Evolutionary conservation across 2,888 invertebrate species (phyloP).

Genomic region (Cetonia aurata): DNA sequence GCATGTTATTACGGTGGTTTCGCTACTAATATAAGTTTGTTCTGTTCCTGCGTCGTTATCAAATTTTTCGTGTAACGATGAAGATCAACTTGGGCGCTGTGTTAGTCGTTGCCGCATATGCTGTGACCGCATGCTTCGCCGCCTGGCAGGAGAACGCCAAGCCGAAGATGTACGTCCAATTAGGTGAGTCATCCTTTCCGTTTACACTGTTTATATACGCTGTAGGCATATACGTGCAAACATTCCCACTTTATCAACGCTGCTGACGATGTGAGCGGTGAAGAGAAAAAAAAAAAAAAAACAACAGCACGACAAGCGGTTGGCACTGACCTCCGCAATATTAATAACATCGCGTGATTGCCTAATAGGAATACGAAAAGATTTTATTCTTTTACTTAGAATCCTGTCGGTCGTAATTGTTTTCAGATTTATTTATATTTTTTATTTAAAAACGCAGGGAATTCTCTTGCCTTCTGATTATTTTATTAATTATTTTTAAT

Average conservation of each 20-base stretch:
- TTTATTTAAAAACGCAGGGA: no score
- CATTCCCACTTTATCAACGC: background rate
- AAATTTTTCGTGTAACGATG: background rate
- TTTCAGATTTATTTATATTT: no score
- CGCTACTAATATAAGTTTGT: constrained; percentile 9
- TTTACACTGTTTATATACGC: background rate
- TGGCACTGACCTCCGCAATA: constrained; percentile 17
- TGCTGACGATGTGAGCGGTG: background rate
- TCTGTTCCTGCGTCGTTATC: constrained; percentile 1
- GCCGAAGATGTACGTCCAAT: constrained; percentile 93
- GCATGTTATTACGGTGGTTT: no score
- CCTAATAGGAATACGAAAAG: no score
- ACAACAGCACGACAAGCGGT: background rate
- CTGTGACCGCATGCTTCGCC: constrained; percentile 69
- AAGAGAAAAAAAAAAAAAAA: background rate
- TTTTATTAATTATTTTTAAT: no score
- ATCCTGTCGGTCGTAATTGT: no score
- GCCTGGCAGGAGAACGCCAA: constrained; percentile 94
- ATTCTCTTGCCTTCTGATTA: no score
- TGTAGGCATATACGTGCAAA: background rate
- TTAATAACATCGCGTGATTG: no score
- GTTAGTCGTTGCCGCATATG: constrained; percentile 67
- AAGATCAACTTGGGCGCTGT: constrained; percentile 46
- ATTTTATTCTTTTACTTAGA: no score
- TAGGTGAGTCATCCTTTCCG: constrained; percentile 76